Conservation (phyloP, 2,113 vertebrate genomes). For the Poeciliopsis occidentalis region DNA sequence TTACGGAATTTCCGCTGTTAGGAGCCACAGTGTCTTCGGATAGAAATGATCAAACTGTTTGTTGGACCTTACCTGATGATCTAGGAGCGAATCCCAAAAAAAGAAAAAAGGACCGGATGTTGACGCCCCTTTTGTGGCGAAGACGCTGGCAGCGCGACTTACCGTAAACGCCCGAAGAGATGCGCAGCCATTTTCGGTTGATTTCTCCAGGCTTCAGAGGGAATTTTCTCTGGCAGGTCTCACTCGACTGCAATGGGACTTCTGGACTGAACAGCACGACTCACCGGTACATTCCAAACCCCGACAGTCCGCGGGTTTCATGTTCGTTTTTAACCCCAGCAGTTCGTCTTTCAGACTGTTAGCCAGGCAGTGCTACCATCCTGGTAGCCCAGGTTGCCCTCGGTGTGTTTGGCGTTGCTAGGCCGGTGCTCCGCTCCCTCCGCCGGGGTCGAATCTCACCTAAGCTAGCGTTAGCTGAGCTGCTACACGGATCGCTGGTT, state of each 20-base stretch:
- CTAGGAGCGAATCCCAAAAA: too few relatives aligned
- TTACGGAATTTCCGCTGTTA: too few relatives aligned
- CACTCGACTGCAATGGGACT: too few relatives aligned
- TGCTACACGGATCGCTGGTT: not conserved
- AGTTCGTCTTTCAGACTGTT: too few relatives aligned
- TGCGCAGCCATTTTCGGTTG: slow-evolving; percentile 3
- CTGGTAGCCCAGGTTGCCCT: slow-evolving; percentile 56
- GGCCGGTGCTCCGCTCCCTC: slow-evolving; percentile 58
- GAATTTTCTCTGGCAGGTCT: too few relatives aligned
- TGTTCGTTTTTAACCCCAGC: too few relatives aligned
- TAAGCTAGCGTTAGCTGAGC: slow-evolving; percentile 2
- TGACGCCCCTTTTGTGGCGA: not conserved
- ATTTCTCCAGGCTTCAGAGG: not conserved
- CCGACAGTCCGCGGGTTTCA: too few relatives aligned
- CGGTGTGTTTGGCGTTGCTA: slow-evolving; percentile 78
- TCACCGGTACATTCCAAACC: too few relatives aligned
- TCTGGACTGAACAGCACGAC: too few relatives aligned
- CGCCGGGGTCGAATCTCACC: slow-evolving; percentile 4
- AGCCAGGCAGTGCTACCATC: slow-evolving; percentile 51
- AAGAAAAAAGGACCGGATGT: not conserved
- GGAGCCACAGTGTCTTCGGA: too few relatives aligned
- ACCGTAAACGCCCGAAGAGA: slow-evolving; percentile 9
- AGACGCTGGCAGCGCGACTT: not conserved
- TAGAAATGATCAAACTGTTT: too few relatives aligned
- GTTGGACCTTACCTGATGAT: not conserved